A percentile compares a stretch with the other conserved stretches of the same genome.
phyloP scores from a whole-genome alignment of 2,888 invertebrate species.

The Phortica magna region DNA sequence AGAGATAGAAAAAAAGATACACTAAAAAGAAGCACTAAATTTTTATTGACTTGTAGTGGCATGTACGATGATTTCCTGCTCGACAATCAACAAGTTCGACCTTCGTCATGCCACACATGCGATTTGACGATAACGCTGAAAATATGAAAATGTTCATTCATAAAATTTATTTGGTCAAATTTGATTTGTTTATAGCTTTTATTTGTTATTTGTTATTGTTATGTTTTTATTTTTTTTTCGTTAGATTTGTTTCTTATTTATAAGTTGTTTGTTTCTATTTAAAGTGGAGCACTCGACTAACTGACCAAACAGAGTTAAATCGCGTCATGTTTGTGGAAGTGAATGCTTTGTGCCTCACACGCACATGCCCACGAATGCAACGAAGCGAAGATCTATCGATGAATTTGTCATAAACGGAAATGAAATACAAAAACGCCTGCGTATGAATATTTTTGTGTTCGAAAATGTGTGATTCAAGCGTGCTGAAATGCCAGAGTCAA shows the following conservation, averaged over 20 bases:
- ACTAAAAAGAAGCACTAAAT: background rate
- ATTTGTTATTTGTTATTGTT: too few species aligned
- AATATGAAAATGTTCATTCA: conserved; percentile 7
- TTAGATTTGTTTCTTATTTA: too few species aligned
- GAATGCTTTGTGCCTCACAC: background rate
- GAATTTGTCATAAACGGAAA: background rate
- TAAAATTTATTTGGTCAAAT: conserved; percentile 4
- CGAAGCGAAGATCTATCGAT: background rate
- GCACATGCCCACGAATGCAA: background rate
- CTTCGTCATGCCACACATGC: background rate
- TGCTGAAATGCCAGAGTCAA: background rate
- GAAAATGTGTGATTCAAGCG: background rate
- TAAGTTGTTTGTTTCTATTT: too few species aligned
- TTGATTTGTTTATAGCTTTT: background rate
- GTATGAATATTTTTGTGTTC: background rate
- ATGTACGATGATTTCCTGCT: background rate
- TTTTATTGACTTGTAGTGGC: conserved; percentile 8
- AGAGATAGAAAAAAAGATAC: background rate
- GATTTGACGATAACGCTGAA: background rate
- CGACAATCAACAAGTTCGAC: conserved; percentile 14
- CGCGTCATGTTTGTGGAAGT: background rate
- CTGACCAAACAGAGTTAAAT: background rate
- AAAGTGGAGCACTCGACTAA: conserved; percentile 6
- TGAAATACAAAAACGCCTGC: background rate
- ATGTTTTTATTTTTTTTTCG: too few species aligned